Percentiles rank a stretch among this genome's conserved stretches.
Evolutionary conservation across 2,113 vertebrate genomes (phyloP).

Genomic region (Chaetops frenatus): DNA sequence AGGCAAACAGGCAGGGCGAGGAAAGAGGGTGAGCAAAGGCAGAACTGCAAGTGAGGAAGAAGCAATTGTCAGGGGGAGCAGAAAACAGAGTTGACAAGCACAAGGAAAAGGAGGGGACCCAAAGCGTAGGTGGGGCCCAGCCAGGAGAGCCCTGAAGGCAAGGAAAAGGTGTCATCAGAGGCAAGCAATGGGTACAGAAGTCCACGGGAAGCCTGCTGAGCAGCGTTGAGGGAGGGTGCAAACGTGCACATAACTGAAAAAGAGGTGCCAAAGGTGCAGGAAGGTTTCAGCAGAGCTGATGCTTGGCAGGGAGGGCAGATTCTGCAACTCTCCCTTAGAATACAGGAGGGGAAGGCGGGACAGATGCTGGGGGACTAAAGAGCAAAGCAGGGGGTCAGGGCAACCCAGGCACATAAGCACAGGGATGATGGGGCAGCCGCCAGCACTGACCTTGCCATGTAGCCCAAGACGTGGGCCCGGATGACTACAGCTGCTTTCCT

Average conservation of each 20-base stretch:
- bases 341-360: not conserved
- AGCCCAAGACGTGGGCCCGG: slow-evolving; percentile 89
- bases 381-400: not conserved
- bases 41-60: not conserved
- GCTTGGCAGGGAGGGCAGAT: not conserved
- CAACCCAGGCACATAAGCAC: not conserved
- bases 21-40: not conserved
- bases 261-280: not conserved
- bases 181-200: not conserved
- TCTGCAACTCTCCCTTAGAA: not conserved
- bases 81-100: not conserved
- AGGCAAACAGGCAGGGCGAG: slow-evolving; percentile 26
- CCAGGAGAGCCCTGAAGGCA: not conserved
- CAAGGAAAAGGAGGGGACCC: not conserved
- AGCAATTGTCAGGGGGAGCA: not conserved
- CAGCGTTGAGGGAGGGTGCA: not conserved
- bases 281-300: not conserved
- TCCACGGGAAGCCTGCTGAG: not conserved
- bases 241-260: not conserved
- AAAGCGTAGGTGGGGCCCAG: not conserved
- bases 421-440: slow-evolving; percentile 12
- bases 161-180: not conserved
- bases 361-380: not conserved
- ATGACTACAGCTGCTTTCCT: slow-evolving; percentile 86
- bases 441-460: slow-evolving; percentile 87